Evolutionary conservation across 2,113 vertebrate genomes (phyloP), one percentile per base, ranked within the genome.

Genomic region (Seriola dumerili): DNA sequence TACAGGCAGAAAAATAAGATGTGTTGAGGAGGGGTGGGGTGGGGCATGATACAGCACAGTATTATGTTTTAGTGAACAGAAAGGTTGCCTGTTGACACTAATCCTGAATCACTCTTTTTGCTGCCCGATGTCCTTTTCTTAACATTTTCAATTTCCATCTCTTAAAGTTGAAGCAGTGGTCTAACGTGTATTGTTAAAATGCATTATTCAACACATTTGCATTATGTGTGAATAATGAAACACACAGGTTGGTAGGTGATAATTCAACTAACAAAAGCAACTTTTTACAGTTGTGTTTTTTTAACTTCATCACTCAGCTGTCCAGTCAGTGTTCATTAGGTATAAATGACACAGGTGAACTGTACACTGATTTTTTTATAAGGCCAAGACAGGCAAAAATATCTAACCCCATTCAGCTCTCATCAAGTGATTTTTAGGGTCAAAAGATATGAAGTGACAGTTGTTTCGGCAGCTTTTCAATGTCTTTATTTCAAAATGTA

Each of bases 41-140:
- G 68, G 59, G 80, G 23, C 8, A 82, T 63, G 62, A 74, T 57
- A 8, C 59, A 8, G 34, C 36, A 1, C 57, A 57, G 25, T 29
- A 29, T 29, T 29, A 29, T 29, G 2, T 29, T 29, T 29, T 29
- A 29, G 25, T 29, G 25, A 29, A 29, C 25, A 29, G 59, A 58
- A 67, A 79, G 70, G 69, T 78, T 23, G 50, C 32, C 58, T 76
- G 68, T 79, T 78, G 59, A 78, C 29, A 21, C 52, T 44, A 36
- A 54, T 85, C 70, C 59, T 4, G 71, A 42, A 68, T 61, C 81
- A 63, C 52, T 63, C 12, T 68, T 6, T 52, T 34, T 73, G 14
- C 38, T 0, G 6, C 32, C 48, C 0, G 10, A 36, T 66, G 40
- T 32, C 6, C 11, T 57, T 48, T 58, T 54, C 13, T 25, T 57